A percentile compares a stretch with the other conserved stretches of the same genome.
Evolutionary conservation across 2,797 vertebrate genomes (phyloP).

Genomic region (Sebastes trivittatus): DNA sequence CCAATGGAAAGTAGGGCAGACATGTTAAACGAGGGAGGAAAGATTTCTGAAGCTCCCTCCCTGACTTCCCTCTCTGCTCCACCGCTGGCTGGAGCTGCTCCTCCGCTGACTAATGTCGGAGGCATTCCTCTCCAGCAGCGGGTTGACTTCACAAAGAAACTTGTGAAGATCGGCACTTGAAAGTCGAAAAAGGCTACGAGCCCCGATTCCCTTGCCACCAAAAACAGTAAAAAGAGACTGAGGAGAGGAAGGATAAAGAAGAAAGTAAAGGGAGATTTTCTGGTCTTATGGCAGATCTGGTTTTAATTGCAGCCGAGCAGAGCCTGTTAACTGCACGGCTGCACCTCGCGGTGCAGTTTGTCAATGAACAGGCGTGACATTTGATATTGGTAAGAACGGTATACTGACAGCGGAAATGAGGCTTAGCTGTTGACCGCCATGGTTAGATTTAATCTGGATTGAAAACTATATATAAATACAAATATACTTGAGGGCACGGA

Average conservation of each 20-base stretch:
- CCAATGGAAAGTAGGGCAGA: slow-evolving; percentile 77
- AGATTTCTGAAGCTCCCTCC: slow-evolving; percentile 50
- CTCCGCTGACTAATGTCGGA: slow-evolving; percentile 66
- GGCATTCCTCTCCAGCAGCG: slow-evolving; percentile 60
- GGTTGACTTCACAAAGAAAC: slow-evolving; percentile 49
- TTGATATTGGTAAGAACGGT: slow-evolving; percentile 8
- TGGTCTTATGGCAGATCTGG: slow-evolving; percentile 29
- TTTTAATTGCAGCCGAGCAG: slow-evolving; percentile 53
- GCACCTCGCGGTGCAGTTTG: neutral
- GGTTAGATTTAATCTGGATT: slow-evolving; percentile 35
- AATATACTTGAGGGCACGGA: slow-evolving; percentile 40
- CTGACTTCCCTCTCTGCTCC: slow-evolving; percentile 38
- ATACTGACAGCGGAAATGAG: slow-evolving; percentile 27
- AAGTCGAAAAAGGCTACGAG: slow-evolving; percentile 44
- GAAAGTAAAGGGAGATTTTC: slow-evolving; percentile 8
- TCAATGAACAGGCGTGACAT: slow-evolving; percentile 16
- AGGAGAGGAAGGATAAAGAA: slow-evolving; percentile 4
- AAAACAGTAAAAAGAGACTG: slow-evolving; percentile 16
- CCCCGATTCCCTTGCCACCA: slow-evolving; percentile 5
- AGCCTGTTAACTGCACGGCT: slow-evolving; percentile 6
- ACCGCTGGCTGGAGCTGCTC: slow-evolving; percentile 30
- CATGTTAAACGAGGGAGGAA: slow-evolving; percentile 62
- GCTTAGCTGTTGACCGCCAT: slow-evolving; percentile 27
- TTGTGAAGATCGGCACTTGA: slow-evolving; percentile 35
- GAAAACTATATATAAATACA: slow-evolving; percentile 49